Conservation (phyloP, 2,797 vertebrate species). For the Gymnodraco acuticeps region DNA sequence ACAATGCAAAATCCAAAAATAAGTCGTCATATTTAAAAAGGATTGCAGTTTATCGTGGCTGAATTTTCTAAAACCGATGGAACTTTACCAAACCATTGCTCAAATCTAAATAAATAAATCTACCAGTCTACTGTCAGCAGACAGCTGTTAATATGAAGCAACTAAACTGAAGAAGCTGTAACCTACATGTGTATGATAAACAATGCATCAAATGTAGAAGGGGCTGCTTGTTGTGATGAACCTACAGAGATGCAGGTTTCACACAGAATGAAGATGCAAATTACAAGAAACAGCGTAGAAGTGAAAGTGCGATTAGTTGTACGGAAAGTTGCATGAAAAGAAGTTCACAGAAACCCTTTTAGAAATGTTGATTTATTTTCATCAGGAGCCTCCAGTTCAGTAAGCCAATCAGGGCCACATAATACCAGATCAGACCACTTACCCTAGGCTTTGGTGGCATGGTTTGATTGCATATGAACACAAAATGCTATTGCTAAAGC, state of each 20-base stretch:
- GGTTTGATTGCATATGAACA: background rate
- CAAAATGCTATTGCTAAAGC: slow-evolving; percentile 4
- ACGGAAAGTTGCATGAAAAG: background rate
- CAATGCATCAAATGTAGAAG: too few relatives aligned
- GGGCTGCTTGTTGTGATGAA: background rate
- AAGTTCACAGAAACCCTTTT: background rate
- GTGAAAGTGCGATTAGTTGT: background rate
- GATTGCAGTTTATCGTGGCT: background rate
- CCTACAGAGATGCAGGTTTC: background rate
- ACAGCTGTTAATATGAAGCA: slow-evolving; percentile 5
- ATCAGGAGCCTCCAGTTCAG: background rate
- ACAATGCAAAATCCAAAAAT: background rate
- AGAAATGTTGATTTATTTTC: background rate
- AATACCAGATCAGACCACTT: slow-evolving; percentile 17
- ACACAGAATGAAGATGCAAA: background rate
- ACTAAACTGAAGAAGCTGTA: background rate
- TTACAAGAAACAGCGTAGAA: slow-evolving; percentile 1
- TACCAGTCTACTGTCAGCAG: background rate
- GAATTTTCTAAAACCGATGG: background rate
- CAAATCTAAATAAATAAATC: background rate
- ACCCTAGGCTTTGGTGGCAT: background rate
- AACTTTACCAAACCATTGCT: background rate
- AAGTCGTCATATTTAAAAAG: background rate
- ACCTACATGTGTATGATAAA: background rate
- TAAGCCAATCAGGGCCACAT: slow-evolving; percentile 11